Evolutionary conservation across 2,888 invertebrate genomes (phyloP), one percentile per base, ranked within the genome.

Genomic region (Erebia aethiops): DNA sequence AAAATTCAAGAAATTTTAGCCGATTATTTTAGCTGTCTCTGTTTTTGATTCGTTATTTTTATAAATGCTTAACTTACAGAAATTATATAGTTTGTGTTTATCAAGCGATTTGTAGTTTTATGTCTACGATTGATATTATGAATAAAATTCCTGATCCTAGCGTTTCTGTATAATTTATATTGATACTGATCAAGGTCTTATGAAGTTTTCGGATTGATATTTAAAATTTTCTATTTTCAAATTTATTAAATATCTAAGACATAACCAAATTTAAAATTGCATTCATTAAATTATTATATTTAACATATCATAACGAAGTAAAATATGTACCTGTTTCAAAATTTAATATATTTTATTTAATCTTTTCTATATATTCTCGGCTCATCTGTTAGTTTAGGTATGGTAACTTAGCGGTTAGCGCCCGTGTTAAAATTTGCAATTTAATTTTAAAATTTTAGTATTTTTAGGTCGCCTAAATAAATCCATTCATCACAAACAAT

Each of bases 271-370:
- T 69, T 54, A 18, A 54, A 56, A 61, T 41, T 62, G 54, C 52
- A 61, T 70, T 70, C 11, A 35, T 26, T 46, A n/a, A n/a, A 18
- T 65, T 54, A 41, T 46, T 61, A 41, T 70, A 70, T 70, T 61
- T 54, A 11, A 73, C 73, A 73, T 73, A 73, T 73, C 73, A 69
- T 63, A 69, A 46, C 21, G 49, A 43, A 9, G 46, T 61, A 63
- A 74, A 71, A 74, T 73, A 65, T 71, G 80, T 81, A 81, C 81
- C 78, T 81, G 79, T 78, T 75, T 57, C 11, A 72, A 57, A 71
- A 18, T 63, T 61, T 54, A 11, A 62, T 43, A 62, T 62, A 62
- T 62, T 46, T 49, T 62, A 49, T 49, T 62, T 14, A 8, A 62
- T 7, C 49, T 49, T 62, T 62, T 26, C 2, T 49, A 49, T 62